Percentiles rank a stretch among this genome's conserved stretches.
phyloP scores from a whole-genome alignment of 2,113 vertebrate genomes.

The Manacus vitellinus region DNA sequence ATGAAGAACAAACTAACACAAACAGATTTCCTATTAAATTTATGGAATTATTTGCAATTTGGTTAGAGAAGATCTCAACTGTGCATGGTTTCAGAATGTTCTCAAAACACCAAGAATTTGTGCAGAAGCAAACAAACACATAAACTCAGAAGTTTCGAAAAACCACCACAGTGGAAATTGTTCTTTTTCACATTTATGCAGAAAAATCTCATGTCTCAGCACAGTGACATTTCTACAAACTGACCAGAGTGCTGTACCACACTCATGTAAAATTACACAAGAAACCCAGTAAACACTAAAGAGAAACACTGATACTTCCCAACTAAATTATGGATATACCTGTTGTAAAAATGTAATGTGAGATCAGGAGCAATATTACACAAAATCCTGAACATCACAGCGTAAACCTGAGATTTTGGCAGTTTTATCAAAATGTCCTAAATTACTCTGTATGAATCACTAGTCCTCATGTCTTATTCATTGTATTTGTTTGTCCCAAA shows the following conservation, averaged over 20 bases:
- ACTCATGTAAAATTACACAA: neutral
- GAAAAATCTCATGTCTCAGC: neutral
- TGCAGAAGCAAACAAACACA: neutral
- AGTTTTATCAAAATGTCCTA: constrained; percentile 73
- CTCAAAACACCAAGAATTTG: neutral
- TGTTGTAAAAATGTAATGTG: constrained; percentile 21
- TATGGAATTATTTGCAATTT: neutral
- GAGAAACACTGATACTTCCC: neutral
- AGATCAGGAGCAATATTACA: constrained; percentile 56
- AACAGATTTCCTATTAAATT: neutral
- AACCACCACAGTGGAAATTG: neutral
- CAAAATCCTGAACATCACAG: constrained; percentile 60
- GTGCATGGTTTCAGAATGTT: neutral
- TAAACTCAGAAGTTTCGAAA: neutral
- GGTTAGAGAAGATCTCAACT: neutral
- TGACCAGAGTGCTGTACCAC: neutral
- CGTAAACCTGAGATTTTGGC: constrained; percentile 73
- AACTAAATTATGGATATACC: neutral
- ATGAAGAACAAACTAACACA: neutral
- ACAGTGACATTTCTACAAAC: neutral
- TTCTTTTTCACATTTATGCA: neutral
- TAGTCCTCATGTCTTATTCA: constrained; percentile 56
- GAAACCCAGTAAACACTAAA: neutral
- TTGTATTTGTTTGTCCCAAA: constrained; percentile 53
- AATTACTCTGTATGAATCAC: constrained; percentile 42